Percentiles rank a stretch among this genome's conserved stretches.
Evolutionary conservation across 2,888 invertebrate genomes (phyloP).

Genomic region (Hanleya hanleyi): DNA sequence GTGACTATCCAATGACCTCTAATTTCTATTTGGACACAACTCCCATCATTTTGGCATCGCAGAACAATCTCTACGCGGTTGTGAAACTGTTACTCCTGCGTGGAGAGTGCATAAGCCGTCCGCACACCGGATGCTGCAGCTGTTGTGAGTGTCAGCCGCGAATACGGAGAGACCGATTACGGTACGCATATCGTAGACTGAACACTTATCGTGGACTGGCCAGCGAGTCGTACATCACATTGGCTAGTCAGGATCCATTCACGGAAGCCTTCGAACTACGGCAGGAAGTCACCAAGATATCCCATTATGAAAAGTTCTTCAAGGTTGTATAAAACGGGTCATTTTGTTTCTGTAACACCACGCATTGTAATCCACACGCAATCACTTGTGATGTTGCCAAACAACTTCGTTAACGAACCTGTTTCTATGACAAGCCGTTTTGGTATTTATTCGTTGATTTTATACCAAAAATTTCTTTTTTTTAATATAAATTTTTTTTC

Average conservation of each 20-base stretch:
- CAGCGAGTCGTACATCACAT: slow-evolving; percentile 48
- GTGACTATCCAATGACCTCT: slow-evolving; percentile 14
- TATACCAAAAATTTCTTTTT: too few relatives aligned
- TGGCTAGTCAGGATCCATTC: slow-evolving; percentile 49
- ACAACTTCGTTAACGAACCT: too few relatives aligned
- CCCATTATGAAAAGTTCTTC: slow-evolving; percentile 47
- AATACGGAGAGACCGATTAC: slow-evolving; percentile 39
- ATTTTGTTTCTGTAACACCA: too few relatives aligned
- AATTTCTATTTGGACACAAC: slow-evolving; percentile 42
- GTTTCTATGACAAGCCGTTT: too few relatives aligned
- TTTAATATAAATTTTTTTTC: too few relatives aligned
- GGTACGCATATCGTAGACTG: slow-evolving; percentile 43
- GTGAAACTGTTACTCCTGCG: slow-evolving; percentile 31
- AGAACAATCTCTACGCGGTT: slow-evolving; percentile 42
- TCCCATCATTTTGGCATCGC: slow-evolving; percentile 43
- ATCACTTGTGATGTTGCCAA: too few relatives aligned
- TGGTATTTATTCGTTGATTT: too few relatives aligned
- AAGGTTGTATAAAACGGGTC: too few relatives aligned
- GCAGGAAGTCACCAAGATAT: slow-evolving; percentile 41
- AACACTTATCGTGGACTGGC: slow-evolving; percentile 48
- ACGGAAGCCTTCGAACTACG: slow-evolving; percentile 44
- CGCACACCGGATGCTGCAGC: slow-evolving; percentile 59
- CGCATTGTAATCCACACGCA: too few relatives aligned
- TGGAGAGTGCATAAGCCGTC: slow-evolving; percentile 64
- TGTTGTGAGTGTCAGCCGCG: slow-evolving; percentile 39